A percentile compares a stretch with the other conserved stretches of the same genome.
Evolutionary conservation across 2,797 vertebrate genomes (phyloP).

Genomic region (Pteropus rufus): DNA sequence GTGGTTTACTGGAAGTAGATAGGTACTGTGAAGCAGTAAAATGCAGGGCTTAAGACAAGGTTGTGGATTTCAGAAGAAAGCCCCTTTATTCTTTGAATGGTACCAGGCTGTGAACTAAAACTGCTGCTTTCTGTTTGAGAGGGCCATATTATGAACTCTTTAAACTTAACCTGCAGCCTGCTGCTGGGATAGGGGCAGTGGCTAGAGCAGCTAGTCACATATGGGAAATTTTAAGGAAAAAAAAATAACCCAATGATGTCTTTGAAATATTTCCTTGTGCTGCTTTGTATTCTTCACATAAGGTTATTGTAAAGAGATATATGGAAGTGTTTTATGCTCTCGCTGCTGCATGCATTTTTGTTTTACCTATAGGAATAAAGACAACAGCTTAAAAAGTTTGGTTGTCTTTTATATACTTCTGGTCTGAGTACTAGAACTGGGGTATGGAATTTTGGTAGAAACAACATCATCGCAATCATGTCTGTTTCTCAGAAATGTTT

Average conservation of each 20-base stretch:
- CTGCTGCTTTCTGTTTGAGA: neutral
- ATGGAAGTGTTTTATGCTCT: neutral
- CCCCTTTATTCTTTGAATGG: neutral
- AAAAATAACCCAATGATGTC: neutral
- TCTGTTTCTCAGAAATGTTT: neutral
- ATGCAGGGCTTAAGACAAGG: neutral
- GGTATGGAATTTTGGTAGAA: neutral
- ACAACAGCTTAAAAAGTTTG: neutral
- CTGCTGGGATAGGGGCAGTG: neutral
- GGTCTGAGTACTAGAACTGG: neutral
- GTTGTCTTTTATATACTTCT: neutral
- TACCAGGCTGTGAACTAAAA: neutral
- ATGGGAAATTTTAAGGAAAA: neutral
- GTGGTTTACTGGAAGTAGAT: neutral
- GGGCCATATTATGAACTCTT: neutral
- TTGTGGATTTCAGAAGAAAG: neutral
- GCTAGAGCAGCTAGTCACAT: neutral
- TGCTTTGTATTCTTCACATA: neutral
- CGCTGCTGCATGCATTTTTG: neutral
- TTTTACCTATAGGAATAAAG: neutral
- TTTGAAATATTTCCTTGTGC: constrained; percentile 1
- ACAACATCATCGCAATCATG: neutral
- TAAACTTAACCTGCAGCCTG: neutral
- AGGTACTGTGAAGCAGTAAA: neutral
- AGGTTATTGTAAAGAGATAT: neutral